Evolutionary conservation across 2,888 invertebrate species (phyloP), one percentile per base, ranked within the genome.

Genomic region (Cosmia trapezina): DNA sequence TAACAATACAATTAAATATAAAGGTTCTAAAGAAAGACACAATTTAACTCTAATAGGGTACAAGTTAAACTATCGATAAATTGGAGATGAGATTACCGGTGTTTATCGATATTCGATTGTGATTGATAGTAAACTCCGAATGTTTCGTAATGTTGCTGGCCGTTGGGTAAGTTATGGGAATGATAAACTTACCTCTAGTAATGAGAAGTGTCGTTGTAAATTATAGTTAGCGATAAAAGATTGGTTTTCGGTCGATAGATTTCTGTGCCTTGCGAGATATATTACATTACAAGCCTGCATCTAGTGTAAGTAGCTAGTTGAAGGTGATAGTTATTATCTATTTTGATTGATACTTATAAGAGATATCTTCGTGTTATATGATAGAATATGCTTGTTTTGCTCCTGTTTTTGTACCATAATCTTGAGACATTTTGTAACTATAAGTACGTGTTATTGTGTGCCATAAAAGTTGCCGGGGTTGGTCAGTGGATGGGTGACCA

Each of bases 91-190:
- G 41, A 59, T 70, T 61, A 66, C 54, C 33, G 56, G 63, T 69
- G 54, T 37, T 67, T 74, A 68, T 73, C 73, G 65, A n/a, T 60
- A 51, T 45, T 41, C 80, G 19, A 62, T 51, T 51, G 47, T 77
- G 78, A 85, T 82, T 62, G 71, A 72, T 73, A 73, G 61, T 69
- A 63, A 77, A 66, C 57, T 67, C 45, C 3, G 37, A 59, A 56
- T 33, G 45, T 67, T 68, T 72, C 72, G 70, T 80, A 83, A 80
- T 53, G 12, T 60, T 62, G 70, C 68, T 49, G 73, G 4, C 49
- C 60, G 17, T 45, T n/a, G 19, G 11, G 37, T 5, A 14, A 62
- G 2, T n/a, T 43, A 60, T 9, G 37, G 28, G 1, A 28, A 56
- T 53, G 7, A 45, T 59, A 37, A 59, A 45, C 12, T 47, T 56